Percentiles rank a stretch among this genome's conserved stretches.
Conservation (phyloP, 1,140 invertebrate genomes). For the Lycorma delicatula region DNA sequence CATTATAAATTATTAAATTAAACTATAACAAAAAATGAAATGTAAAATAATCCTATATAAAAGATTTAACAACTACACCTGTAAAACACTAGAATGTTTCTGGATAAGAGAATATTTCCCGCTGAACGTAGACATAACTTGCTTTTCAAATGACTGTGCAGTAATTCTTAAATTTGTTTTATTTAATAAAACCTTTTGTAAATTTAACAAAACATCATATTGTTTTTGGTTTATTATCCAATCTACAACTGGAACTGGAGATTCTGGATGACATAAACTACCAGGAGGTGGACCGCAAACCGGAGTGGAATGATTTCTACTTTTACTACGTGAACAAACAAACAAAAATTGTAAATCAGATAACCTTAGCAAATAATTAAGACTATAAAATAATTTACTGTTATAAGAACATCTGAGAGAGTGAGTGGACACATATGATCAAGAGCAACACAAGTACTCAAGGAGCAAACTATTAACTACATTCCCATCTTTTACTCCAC, state of each 20-base stretch:
- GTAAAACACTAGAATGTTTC: no score
- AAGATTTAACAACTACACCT: no score
- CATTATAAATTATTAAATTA: no score
- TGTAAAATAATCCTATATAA: no score
- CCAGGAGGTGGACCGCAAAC: no score
- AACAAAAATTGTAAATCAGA: not conserved
- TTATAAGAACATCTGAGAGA: not conserved
- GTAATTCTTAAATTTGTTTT: not conserved
- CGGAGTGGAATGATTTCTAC: not conserved
- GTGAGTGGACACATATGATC: not conserved
- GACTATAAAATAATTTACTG: not conserved
- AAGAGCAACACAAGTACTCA: not conserved
- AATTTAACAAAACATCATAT: not conserved
- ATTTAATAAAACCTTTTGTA: not conserved
- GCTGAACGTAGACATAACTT: no score
- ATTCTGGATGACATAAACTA: not conserved
- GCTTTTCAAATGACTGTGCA: not conserved
- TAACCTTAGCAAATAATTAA: not conserved
- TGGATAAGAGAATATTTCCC: no score
- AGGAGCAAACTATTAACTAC: no score
- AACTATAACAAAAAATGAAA: no score
- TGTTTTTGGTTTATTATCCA: not conserved
- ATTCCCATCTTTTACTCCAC: no score
- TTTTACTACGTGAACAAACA: not conserved
- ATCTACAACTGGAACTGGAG: not conserved